Evolutionary conservation across 2,113 vertebrate species (phyloP), one percentile per base, ranked within the genome.

Genomic region (Pterocles burchelli): DNA sequence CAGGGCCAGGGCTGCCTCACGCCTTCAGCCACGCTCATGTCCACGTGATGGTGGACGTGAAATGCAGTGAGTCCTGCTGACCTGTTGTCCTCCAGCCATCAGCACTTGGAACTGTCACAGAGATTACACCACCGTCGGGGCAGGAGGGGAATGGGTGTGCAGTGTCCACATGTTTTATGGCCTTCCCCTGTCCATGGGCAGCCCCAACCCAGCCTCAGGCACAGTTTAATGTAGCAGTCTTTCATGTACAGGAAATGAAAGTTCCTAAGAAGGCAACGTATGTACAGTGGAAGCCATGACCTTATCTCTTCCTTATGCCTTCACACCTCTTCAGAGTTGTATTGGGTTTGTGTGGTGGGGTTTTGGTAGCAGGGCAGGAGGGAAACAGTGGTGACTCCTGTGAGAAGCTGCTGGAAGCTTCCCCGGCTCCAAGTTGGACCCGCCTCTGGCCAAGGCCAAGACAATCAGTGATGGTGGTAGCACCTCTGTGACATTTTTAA

Each of bases 1-100:
- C 0, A 0, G 14, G 38, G 19, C 2, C 61, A 48, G 0, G 0
- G 43, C 29, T 34, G 62, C 54, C 67, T 62, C 55, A 11, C 1
- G 4, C 31, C 48, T 16, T 31, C 62, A 63, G 68, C 25, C 54
- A 7, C 45, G 74, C 57, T 45, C 13, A 18, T 3, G 2, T 6
- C 62, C 41, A 6, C 3, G 1, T 3, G 18, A 34, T 6, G 41
- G n/a, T 3, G 0, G 8, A 0, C 2, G 17, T 6, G 24, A 66
- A 25, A 14, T 1, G 65, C 51, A 43, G 36, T 0, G 26, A 58
- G n/a, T 31, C 41, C 49, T 1, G 1, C 61, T 41, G 51, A 38
- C 31, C 66, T 8, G 21, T 19, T 2, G 3, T 33, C 33, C 55
- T 65, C 29, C 7, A 1, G 70, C 29, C 83, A 55, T 3, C 62